Base-by-base conservation (phyloP, 2,113 vertebrate genomes). In the Oncorhynchus masou region DNA sequence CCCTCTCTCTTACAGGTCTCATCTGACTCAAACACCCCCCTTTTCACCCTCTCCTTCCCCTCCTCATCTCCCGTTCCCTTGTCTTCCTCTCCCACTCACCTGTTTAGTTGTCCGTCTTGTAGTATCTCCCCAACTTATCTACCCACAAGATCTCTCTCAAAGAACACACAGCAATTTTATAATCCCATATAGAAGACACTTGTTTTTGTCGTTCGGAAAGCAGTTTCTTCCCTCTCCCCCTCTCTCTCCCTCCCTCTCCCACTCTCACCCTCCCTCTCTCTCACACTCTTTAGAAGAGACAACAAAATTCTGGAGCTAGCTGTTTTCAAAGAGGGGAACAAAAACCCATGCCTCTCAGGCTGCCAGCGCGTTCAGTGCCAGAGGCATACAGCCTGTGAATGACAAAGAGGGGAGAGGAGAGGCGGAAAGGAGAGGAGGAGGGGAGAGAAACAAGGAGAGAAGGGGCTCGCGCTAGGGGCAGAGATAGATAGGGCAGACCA, bases 401-500 rank as follows among this genome's bases (percentile, higher is more conserved):
- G 90, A 91, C 90, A 94, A 93, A 92, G 88, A 92, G 89, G 89
- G 77, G 79, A 24, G 13, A 29, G 31, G 69, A 71, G 51, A 68
- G 39, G 39, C 2, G 39, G 9, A 45, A 11, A 45, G 9, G 39
- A 45, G 39, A 45, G 39, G 39, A 45, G 39, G 87, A 92, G 88
- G 89, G 78, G 79, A 20, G 13, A 27, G 31, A 9, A 75, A 75
- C 1, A 13, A 12, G 51, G 74, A 83, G 75, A 85, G 86, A 86
- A 90, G 91, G 90, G 92, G 91, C 88, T 91, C 90, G 48, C 68
- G 2, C 82, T 77, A 89, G 90, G 91, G 93, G 87, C 87, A 81
- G 77, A 83, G 75, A 83, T 78, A 81, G 51, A 19, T n/a, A 19
- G 86, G 82, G 80, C 86, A 84, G 82, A 84, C 74, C 82, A 81